Percentiles rank a stretch among this genome's conserved stretches.
These are phyloP conservation scores for Lithobates pipiens DNA, from an alignment of 2,797 vertebrate genomes.

Conservation along the genomic window DNA sequence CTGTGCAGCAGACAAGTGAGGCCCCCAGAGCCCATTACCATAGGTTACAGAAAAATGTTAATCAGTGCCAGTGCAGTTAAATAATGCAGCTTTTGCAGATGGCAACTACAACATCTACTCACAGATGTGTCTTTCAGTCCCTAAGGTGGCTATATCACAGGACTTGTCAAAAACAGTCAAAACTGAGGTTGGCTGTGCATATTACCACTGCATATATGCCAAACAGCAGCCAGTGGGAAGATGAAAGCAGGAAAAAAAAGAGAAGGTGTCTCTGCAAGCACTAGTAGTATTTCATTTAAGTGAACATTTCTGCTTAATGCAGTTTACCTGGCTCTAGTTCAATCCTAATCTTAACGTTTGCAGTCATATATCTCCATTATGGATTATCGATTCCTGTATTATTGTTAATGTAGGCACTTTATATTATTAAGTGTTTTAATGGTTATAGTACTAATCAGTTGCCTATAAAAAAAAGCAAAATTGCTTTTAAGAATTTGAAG, in stretches of 20 bases:
- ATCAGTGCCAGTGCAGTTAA: conserved; percentile 86
- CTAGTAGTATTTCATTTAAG: conserved; percentile 32
- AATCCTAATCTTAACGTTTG: background rate
- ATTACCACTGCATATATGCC: conserved; percentile 71
- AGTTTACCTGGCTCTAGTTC: background rate
- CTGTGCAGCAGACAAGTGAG: conserved; percentile 81
- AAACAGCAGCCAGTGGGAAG: conserved; percentile 32
- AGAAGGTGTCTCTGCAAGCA: background rate
- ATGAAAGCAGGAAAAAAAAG: conserved; percentile 19
- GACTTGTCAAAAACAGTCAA: conserved; percentile 77
- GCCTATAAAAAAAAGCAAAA: background rate
- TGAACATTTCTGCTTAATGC: conserved; percentile 4
- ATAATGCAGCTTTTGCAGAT: conserved; percentile 90
- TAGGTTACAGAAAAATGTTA: conserved; percentile 88
- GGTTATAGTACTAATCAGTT: background rate
- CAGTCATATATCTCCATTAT: background rate
- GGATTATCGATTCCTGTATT: background rate
- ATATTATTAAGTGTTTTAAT: conserved; percentile 6
- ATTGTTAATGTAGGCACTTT: background rate
- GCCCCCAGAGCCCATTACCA: conserved; percentile 86
- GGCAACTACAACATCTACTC: conserved; percentile 80
- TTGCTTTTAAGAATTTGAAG: background rate
- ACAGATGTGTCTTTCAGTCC: conserved; percentile 81
- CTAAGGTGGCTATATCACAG: conserved; percentile 80
- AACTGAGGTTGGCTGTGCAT: conserved; percentile 71